These are phyloP conservation scores for Cyphomyrmex costatus DNA, from an alignment of 1,140 invertebrate genomes.

Conservation along the genomic window DNA sequence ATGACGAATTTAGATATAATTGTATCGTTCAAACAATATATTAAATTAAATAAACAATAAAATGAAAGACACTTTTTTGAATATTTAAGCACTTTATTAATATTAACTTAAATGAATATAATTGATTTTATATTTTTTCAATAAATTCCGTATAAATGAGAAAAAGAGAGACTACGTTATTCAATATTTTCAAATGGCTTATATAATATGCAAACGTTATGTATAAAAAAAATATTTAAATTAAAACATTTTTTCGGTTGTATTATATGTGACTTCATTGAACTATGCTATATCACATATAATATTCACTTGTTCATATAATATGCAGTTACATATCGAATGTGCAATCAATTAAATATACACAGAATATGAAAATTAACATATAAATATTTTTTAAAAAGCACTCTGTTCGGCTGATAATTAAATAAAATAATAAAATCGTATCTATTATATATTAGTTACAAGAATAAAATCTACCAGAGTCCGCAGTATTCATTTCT, in stretches of 20 bases:
- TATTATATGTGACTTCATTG: constrained; percentile 37
- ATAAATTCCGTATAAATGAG: constrained; percentile 47
- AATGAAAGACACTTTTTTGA: constrained; percentile 21
- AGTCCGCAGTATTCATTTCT: background rate
- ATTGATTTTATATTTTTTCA: constrained; percentile 37
- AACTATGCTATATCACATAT: constrained; percentile 14
- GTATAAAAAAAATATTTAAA: constrained; percentile 41
- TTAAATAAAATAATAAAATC: background rate
- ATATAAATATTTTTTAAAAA: background rate
- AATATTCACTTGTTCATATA: constrained; percentile 6
- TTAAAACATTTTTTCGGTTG: constrained; percentile 31
- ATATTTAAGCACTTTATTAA: constrained; percentile 22
- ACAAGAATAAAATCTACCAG: background rate
- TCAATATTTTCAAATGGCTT: constrained; percentile 36
- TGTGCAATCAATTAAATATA: constrained; percentile 36
- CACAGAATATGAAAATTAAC: background rate
- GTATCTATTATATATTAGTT: background rate
- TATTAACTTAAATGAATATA: constrained; percentile 17
- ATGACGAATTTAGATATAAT: constrained; percentile 9
- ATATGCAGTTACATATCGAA: constrained; percentile 25
- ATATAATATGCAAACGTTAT: background rate
- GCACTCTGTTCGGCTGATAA: background rate
- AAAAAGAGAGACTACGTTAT: constrained; percentile 22
- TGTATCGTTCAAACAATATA: background rate
- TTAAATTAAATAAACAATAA: constrained; percentile 55